These are phyloP conservation scores for Notiomystis cincta DNA, from an alignment of 2,113 vertebrate species.

Conservation along the genomic window DNA sequence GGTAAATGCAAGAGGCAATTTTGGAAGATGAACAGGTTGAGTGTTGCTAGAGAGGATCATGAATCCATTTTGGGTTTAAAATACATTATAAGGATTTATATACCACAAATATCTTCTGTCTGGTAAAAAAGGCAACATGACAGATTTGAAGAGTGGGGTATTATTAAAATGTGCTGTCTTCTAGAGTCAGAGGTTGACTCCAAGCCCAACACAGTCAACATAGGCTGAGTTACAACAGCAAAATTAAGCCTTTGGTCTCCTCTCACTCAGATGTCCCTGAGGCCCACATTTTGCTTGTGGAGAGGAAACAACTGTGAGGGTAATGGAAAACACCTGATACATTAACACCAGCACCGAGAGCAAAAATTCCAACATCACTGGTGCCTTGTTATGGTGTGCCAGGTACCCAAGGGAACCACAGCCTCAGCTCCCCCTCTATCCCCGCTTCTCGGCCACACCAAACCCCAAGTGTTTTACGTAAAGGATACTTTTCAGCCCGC, in stretches of 20 bases:
- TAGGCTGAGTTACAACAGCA: neutral
- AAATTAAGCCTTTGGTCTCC: neutral
- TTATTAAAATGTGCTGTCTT: neutral
- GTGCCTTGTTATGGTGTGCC: neutral
- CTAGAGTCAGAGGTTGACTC: neutral
- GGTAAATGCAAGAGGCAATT: neutral
- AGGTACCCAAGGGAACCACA: neutral
- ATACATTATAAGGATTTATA: neutral
- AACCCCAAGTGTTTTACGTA: neutral
- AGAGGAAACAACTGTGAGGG: neutral
- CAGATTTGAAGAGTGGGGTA: neutral
- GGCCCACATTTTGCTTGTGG: neutral
- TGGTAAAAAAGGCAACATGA: neutral
- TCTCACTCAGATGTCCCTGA: neutral
- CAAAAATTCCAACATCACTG: rapidly evolving
- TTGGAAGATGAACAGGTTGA: neutral
- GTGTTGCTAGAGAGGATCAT: neutral
- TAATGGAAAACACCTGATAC: neutral
- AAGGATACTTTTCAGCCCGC: neutral
- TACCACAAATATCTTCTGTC: neutral
- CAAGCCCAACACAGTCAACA: neutral
- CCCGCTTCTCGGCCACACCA: neutral
- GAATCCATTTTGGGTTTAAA: neutral
- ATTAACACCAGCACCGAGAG: neutral
- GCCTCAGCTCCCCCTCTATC: neutral